These are phyloP conservation scores for Psix sp. DNA, from an alignment of 1,140 invertebrate genomes.

Conservation along the genomic window DNA sequence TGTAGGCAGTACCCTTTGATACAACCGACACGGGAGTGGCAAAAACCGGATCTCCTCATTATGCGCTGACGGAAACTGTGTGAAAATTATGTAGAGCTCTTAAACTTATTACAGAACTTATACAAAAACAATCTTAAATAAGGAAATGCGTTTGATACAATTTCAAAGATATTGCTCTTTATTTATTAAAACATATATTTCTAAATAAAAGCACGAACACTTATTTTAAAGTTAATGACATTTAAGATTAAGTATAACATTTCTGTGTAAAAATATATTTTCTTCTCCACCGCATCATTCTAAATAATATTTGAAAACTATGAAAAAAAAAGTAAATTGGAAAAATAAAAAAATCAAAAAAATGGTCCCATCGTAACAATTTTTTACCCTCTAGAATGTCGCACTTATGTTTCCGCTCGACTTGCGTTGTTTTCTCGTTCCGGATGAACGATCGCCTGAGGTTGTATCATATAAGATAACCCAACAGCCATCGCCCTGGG, in stretches of 20 bases:
- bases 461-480: conserved; percentile 66
- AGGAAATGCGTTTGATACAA: too few relatives aligned
- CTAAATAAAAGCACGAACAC: too few relatives aligned
- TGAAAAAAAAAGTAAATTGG: too few relatives aligned
- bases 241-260: too few relatives aligned
- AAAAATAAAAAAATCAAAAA: too few relatives aligned
- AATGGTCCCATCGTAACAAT: neutral
- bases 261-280: too few relatives aligned
- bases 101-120: conserved; percentile 19
- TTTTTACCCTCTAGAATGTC: neutral
- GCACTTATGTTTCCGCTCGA: conserved; percentile 28
- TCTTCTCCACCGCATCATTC: too few relatives aligned
- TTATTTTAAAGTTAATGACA: too few relatives aligned
- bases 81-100: conserved; percentile 32
- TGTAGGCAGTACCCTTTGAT: conserved; percentile 63
- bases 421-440: conserved; percentile 35
- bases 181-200: too few relatives aligned
- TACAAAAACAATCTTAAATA: too few relatives aligned
- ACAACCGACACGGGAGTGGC: conserved; percentile 44
- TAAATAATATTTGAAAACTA: too few relatives aligned
- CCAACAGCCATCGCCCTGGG: conserved; percentile 62
- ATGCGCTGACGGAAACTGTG: conserved; percentile 24
- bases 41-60: conserved; percentile 58
- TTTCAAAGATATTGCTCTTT: too few relatives aligned
- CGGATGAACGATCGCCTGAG: conserved; percentile 53